Evolutionary conservation across 2,113 vertebrate species (phyloP).

Genomic region (Muscicapa adusta): DNA sequence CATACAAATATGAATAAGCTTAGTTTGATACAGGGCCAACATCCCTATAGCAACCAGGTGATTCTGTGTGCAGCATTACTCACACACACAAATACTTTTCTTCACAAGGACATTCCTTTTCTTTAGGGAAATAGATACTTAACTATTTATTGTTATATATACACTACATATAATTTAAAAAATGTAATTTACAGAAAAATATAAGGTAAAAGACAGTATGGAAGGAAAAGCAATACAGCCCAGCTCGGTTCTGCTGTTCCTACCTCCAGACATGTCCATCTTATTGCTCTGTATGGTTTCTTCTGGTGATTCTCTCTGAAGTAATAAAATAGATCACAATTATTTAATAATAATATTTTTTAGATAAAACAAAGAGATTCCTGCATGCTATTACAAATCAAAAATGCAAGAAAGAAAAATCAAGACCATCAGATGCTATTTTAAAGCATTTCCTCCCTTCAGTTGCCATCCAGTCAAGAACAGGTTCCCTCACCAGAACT

Average conservation of each 20-base stretch:
- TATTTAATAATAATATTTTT: background rate
- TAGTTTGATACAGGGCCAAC: background rate
- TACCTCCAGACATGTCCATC: conserved; percentile 86
- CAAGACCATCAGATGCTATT: background rate
- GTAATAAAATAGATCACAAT: conserved; percentile 8
- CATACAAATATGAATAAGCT: background rate
- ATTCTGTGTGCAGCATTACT: background rate
- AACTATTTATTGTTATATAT: background rate
- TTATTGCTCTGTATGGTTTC: conserved; percentile 90
- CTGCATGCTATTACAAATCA: background rate
- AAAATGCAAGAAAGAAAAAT: background rate
- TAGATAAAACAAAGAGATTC: background rate
- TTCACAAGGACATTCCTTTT: background rate
- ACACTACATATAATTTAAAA: accelerated
- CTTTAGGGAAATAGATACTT: background rate
- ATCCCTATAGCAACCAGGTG: background rate
- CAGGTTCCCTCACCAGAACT: background rate
- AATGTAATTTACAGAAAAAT: background rate
- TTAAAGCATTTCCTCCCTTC: background rate
- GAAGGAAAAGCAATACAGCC: background rate
- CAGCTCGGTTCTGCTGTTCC: background rate
- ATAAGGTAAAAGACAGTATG: background rate
- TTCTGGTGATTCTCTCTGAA: conserved; percentile 92
- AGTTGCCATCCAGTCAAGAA: background rate
- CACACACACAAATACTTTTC: background rate